Evolutionary conservation across 1,140 invertebrate species (phyloP).

Genomic region (Drosophila seguyi): DNA sequence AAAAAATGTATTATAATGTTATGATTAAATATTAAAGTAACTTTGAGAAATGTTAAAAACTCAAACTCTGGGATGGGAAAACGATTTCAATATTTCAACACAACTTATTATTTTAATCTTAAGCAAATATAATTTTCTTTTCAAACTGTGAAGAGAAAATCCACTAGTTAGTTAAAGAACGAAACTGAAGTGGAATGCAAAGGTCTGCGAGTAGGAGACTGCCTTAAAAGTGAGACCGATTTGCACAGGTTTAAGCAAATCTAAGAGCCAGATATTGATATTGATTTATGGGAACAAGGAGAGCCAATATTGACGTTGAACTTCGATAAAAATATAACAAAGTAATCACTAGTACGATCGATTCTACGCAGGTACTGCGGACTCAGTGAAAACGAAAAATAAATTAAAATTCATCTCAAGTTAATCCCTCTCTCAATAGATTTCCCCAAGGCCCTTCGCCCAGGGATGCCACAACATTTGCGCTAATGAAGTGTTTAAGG

Average conservation of each 20-base stretch:
- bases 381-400: background rate
- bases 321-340: background rate
- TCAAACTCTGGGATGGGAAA: too few relatives aligned
- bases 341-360: background rate
- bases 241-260: conserved; percentile 1
- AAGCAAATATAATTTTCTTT: background rate
- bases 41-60: too few relatives aligned
- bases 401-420: conserved; percentile 27
- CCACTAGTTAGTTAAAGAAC: background rate
- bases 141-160: too few relatives aligned
- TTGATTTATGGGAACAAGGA: conserved; percentile 9
- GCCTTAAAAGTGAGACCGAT: background rate
- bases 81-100: too few relatives aligned
- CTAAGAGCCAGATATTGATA: background rate
- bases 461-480: conserved; percentile 28
- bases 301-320: background rate
- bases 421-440: conserved; percentile 28
- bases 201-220: background rate
- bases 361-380: background rate
- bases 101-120: too few relatives aligned
- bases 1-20: background rate
- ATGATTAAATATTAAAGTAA: background rate
- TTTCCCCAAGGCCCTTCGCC: conserved; percentile 22
- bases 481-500: conserved; percentile 66
- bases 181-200: background rate